Base-by-base conservation (phyloP, 1,140 invertebrate genomes). In the Lucilia cuprina region DNA sequence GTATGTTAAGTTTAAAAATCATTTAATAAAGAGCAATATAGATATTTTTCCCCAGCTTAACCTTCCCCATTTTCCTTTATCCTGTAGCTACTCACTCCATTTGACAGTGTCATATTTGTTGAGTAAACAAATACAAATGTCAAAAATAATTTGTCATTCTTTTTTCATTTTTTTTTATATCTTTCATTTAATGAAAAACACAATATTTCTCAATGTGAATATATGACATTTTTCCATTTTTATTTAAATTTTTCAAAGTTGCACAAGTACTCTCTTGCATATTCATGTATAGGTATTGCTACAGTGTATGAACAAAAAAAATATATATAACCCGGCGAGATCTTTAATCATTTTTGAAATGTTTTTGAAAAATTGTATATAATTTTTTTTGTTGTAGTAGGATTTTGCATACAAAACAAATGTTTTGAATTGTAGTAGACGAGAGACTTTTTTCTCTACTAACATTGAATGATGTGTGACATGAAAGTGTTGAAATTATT, bases 121-220 rank as follows among this genome's bases (percentile, higher is more conserved):
- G 41, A 80, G n/a, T 80, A 49, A 49, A 80, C 77, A 80, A 80
- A 80, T 80, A 49, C 77, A 80, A 80, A 80, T 80, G 41, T 80
- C 77, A 80, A 80, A 80, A 80, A 80, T 80, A 80, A 80, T 80
- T 80, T 80, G 77, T 80, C 77, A 80, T 80, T 80, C 47, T 49
- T 49, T 77, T 78, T 78, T 17, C 41, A 2, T 17, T 5, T n/a
- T 41, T 41, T 41, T 41, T 41, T 41, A 41, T 41, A 8, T 41
- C 2, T 60, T 60, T n/a, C 14, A n/a, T 60, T 70, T 70, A 70
- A 70, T 70, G 21, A 70, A 70, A 60, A 70, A 70, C n/a, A 70
- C 50, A 13, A 55, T 55, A n/a, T 55, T 55, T 55, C 17, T n/a
- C 50, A 55, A 55, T 41, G 50, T 17, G 12, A 55, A 55, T 55